These are phyloP conservation scores for Drusus annulatus DNA, from an alignment of 1,140 invertebrate species.

Conservation along the genomic window DNA sequence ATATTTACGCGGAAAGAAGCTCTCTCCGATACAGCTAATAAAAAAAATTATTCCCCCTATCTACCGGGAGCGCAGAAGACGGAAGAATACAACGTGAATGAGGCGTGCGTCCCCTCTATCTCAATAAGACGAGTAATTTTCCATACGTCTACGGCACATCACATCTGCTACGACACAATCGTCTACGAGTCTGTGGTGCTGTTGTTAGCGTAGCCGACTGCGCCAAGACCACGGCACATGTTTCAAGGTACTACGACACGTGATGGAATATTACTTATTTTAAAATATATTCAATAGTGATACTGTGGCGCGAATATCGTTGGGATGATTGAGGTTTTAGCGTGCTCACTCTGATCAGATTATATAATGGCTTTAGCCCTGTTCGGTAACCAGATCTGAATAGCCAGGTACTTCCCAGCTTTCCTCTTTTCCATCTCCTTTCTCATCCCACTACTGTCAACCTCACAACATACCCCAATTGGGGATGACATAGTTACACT, in stretches of 20 bases:
- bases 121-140: slow-evolving; percentile 27
- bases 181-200: slow-evolving; percentile 19
- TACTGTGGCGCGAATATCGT: background rate
- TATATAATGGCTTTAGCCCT: no score
- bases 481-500: no score
- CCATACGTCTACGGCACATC: slow-evolving; percentile 38
- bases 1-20: no score
- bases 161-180: slow-evolving; percentile 44
- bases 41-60: background rate
- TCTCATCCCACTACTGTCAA: no score
- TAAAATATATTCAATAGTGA: background rate
- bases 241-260: background rate
- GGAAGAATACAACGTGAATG: background rate
- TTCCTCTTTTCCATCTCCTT: no score
- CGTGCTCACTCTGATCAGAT: no score
- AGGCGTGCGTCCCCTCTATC: background rate
- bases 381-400: no score
- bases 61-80: background rate
- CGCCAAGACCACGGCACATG: background rate
- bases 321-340: no score
- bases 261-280: background rate
- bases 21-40: no score
- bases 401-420: no score
- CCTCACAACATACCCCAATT: no score
- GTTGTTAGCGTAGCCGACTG: slow-evolving; percentile 28